Conservation (phyloP, 2,888 invertebrate species). For the Hyposoter didymator region DNA sequence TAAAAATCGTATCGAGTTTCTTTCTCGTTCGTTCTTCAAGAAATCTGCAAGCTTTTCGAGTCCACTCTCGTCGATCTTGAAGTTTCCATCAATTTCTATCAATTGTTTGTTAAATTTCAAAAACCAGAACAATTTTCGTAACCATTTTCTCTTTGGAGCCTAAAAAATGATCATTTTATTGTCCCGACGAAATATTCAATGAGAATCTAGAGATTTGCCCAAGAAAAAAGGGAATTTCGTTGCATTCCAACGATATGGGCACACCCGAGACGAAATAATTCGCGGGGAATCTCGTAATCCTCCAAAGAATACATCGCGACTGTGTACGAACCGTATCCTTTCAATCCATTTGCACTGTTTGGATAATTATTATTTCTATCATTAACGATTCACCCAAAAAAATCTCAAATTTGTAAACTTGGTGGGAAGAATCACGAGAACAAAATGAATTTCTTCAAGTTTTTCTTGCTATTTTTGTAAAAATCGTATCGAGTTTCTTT, state of each 20-base stretch:
- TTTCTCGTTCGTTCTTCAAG: not conserved
- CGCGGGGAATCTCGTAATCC: constrained; percentile 59
- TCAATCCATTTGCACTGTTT: constrained; percentile 22
- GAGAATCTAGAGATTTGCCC: no score
- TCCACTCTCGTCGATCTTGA: not conserved
- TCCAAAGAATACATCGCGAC: constrained; percentile 39
- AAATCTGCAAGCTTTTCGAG: not conserved
- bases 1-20: not conserved
- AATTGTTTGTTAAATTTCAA: no score
- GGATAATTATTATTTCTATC: constrained; percentile 35
- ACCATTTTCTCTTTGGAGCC: no score
- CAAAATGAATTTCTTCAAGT: no score
- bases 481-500: not conserved
- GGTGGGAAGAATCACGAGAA: not conserved
- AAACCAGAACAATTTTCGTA: no score
- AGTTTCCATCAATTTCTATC: no score
- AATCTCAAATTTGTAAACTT: not conserved
- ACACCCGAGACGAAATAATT: constrained; percentile 69
- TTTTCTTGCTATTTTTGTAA: not conserved
- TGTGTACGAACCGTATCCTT: constrained; percentile 20
- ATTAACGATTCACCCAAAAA: not conserved
- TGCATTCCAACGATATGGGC: constrained; percentile 78
- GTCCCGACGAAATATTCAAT: no score
- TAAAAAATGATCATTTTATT: no score
- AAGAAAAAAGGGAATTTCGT: no score